These are phyloP conservation scores for Dolichotis patagonum DNA, from an alignment of 2,113 vertebrate genomes.

Conservation along the genomic window DNA sequence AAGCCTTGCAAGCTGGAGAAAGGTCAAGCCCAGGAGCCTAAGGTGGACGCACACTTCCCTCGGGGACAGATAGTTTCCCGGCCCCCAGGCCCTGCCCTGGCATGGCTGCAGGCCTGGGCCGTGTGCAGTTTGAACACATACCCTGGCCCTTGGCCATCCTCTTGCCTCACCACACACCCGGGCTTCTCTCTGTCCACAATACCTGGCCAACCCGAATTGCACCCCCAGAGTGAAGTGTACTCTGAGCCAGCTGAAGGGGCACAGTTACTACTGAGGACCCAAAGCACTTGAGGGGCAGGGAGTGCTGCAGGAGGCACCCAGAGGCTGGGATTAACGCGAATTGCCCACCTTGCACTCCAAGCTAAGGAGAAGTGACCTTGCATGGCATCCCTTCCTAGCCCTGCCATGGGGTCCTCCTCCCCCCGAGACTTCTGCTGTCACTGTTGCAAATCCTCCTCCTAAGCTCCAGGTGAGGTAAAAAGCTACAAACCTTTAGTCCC, in stretches of 20 bases:
- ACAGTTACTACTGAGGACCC: neutral
- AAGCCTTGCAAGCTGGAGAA: neutral
- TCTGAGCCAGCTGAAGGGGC: neutral
- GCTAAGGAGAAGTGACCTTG: neutral
- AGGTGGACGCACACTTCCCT: neutral
- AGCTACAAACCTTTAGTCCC: neutral
- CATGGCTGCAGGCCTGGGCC: fast-evolving
- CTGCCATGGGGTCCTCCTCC: fast-evolving
- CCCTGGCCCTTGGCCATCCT: neutral
- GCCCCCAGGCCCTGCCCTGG: fast-evolving
- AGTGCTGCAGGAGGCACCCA: neutral
- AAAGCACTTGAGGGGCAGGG: neutral
- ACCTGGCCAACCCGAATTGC: neutral
- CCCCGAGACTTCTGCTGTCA: neutral
- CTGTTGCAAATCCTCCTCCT: neutral
- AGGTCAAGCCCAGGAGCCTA: neutral
- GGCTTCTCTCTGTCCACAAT: neutral
- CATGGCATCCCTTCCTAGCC: fast-evolving
- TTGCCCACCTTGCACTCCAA: neutral
- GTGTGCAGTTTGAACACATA: neutral
- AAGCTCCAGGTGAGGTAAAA: neutral
- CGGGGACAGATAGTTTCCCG: neutral
- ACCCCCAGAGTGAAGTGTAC: neutral
- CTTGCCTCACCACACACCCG: no score
- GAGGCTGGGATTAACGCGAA: fast-evolving